These are phyloP conservation scores for Plotosus lineatus DNA, from an alignment of 2,113 vertebrate species.

Conservation along the genomic window DNA sequence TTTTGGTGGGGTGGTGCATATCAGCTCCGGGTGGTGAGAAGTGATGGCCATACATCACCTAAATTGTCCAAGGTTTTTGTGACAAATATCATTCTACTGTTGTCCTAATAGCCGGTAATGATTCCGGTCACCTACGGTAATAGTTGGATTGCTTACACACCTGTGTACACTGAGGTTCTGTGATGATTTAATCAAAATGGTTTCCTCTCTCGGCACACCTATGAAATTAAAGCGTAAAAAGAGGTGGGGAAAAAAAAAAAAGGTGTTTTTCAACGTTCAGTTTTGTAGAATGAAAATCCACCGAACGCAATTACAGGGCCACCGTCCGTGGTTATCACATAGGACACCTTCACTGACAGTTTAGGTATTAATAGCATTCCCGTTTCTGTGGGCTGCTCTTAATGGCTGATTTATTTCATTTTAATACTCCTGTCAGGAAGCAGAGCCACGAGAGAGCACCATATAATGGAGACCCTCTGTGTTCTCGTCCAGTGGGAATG, in stretches of 20 bases:
- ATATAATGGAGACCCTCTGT: constrained; percentile 69
- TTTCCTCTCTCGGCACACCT: background rate
- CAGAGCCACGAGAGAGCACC: constrained; percentile 62
- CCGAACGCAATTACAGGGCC: constrained; percentile 67
- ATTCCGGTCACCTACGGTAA: constrained; percentile 37
- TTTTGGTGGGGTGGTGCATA: too few relatives aligned
- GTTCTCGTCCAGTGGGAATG: constrained; percentile 61
- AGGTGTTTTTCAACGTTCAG: constrained; percentile 48
- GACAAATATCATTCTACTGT: constrained; percentile 55
- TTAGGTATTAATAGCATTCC: constrained; percentile 74
- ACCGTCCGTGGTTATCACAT: constrained; percentile 55
- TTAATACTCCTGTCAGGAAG: constrained; percentile 78
- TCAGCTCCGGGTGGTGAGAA: constrained; percentile 44
- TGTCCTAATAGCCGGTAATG: constrained; percentile 50
- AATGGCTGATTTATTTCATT: constrained; percentile 82
- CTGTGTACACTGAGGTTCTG: constrained; percentile 10
- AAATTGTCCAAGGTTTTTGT: constrained; percentile 49
- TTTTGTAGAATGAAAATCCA: constrained; percentile 67
- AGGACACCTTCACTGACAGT: constrained; percentile 61
- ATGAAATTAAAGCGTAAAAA: constrained; percentile 39
- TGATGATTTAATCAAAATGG: constrained; percentile 42
- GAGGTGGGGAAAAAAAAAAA: background rate
- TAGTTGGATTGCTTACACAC: constrained; percentile 33
- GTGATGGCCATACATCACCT: constrained; percentile 52
- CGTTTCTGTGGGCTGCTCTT: constrained; percentile 72